These are phyloP conservation scores for Cylindroiulus punctatus DNA, from an alignment of 2,888 invertebrate genomes.

Conservation along the genomic window DNA sequence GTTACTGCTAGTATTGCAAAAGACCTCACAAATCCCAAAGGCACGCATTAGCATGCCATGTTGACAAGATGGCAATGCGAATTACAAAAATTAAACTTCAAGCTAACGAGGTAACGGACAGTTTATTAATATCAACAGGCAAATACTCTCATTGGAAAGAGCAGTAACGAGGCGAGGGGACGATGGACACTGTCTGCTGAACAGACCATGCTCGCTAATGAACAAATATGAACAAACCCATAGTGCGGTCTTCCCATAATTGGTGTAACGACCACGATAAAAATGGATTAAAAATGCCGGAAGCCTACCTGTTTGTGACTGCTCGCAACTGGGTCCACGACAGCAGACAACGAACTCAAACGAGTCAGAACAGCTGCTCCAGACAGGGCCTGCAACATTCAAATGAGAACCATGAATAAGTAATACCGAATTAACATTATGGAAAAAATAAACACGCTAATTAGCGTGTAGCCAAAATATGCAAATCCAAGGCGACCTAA, in stretches of 20 bases:
- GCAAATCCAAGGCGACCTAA: no score
- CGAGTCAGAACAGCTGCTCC: background rate
- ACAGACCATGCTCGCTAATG: background rate
- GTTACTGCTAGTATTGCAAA: background rate
- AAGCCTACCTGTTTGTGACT: background rate
- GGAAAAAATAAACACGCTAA: background rate
- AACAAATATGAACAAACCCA: background rate
- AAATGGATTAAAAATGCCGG: background rate
- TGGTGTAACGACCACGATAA: background rate
- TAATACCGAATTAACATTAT: background rate
- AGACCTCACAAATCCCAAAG: background rate
- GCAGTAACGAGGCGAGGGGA: background rate
- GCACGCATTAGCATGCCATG: background rate
- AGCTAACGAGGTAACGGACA: constrained; percentile 24
- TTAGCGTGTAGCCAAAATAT: background rate
- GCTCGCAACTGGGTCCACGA: background rate
- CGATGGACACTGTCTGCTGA: background rate
- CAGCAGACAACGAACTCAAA: background rate
- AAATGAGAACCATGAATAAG: background rate
- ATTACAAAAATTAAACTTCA: background rate
- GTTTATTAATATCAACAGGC: constrained; percentile 8
- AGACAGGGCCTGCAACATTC: background rate
- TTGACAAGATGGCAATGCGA: background rate
- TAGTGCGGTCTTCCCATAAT: background rate
- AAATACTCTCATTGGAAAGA: background rate